Percentiles rank a stretch among this genome's conserved stretches.
Conservation (phyloP, 1,140 invertebrate species). For the Heliconius hewitsoni region DNA sequence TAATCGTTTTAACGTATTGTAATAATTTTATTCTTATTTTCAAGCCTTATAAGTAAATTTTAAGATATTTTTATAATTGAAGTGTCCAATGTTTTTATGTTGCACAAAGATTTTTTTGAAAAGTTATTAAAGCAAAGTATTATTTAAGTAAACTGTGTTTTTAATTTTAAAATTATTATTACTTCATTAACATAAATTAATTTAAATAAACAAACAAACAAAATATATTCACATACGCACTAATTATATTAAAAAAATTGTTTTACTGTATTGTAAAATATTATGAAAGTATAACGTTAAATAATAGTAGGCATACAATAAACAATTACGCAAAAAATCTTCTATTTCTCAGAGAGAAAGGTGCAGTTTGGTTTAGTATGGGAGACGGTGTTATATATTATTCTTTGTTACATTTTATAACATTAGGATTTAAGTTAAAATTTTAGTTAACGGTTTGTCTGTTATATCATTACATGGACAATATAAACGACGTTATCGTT, state of each 20-base stretch:
- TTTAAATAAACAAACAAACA: not conserved
- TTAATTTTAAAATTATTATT: no score
- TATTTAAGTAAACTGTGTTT: no score
- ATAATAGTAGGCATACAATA: conserved; percentile 18
- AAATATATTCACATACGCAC: conserved; percentile 5
- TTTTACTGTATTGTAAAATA: not conserved
- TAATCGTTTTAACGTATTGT: conserved; percentile 2
- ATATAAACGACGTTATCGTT: not conserved
- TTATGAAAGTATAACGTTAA: conserved; percentile 8
- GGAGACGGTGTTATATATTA: not conserved
- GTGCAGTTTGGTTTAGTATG: conserved; percentile 11
- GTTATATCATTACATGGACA: not conserved
- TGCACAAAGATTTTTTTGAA: no score
- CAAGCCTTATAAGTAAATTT: not conserved
- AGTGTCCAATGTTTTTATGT: not conserved
- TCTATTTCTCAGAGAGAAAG: conserved; percentile 25
- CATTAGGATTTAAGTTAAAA: not conserved
- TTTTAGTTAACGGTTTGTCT: not conserved
- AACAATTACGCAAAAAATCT: conserved; percentile 16
- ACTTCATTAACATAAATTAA: not conserved
- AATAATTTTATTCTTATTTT: not conserved
- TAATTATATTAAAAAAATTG: not conserved
- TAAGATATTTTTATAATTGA: not conserved
- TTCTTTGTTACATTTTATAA: conserved; percentile 4
- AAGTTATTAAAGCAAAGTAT: no score